Percentiles rank a stretch among this genome's conserved stretches.
phyloP scores from a whole-genome alignment of 2,797 vertebrate species.

The Syngnathus rostellatus region DNA sequence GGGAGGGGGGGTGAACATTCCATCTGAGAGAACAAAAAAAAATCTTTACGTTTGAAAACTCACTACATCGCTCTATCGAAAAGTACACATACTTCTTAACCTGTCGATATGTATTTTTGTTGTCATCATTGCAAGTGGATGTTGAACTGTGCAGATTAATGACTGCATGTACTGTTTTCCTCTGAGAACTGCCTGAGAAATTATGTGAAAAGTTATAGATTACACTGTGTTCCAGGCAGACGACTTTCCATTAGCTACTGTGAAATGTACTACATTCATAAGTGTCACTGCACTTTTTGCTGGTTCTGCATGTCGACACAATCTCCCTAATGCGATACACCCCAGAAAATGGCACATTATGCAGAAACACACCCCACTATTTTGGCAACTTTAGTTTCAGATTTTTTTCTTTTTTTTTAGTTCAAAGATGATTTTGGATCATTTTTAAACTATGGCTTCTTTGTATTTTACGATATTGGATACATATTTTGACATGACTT shows the following conservation, averaged over 20 bases:
- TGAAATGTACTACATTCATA: neutral
- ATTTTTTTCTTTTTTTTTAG: neutral
- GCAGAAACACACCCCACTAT: neutral
- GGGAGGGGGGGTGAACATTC: constrained; percentile 31
- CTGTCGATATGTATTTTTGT: neutral
- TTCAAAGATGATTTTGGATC: neutral
- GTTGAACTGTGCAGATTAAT: neutral
- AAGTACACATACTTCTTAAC: neutral
- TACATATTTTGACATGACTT: neutral
- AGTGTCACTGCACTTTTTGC: neutral
- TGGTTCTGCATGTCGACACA: neutral
- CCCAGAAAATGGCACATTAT: neutral
- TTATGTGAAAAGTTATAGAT: neutral
- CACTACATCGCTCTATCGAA: neutral
- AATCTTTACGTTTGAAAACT: constrained; percentile 16
- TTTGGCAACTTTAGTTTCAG: too few species aligned
- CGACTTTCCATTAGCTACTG: neutral
- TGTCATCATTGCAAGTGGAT: neutral
- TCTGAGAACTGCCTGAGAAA: neutral
- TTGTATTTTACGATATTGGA: neutral
- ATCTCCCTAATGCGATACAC: neutral
- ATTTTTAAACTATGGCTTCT: neutral
- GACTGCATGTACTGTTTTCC: neutral
- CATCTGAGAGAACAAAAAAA: constrained; percentile 4
- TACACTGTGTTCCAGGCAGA: neutral